Evolutionary conservation across 2,888 invertebrate genomes (phyloP).

Genomic region (Thecophora atra): DNA sequence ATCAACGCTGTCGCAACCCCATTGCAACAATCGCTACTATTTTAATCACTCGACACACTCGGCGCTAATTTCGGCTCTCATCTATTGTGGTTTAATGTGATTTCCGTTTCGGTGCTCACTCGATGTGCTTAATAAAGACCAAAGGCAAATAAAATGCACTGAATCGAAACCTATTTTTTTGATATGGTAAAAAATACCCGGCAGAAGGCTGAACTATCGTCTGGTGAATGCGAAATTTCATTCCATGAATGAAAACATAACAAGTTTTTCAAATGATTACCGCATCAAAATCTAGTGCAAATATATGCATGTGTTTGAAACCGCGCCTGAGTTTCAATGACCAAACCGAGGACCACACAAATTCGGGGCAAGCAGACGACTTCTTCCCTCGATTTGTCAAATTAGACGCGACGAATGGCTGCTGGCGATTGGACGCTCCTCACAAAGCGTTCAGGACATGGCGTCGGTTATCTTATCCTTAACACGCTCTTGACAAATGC

Average conservation of each 20-base stretch:
- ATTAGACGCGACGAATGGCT: not conserved
- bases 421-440: not conserved
- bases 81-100: conserved; percentile 1
- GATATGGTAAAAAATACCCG: not conserved
- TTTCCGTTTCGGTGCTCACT: not conserved
- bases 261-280: too few relatives aligned
- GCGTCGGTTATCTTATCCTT: not conserved
- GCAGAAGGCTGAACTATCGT: too few relatives aligned
- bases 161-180: not conserved
- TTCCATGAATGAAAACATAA: too few relatives aligned
- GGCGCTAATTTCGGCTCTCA: not conserved
- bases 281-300: too few relatives aligned
- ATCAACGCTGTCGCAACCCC: not conserved
- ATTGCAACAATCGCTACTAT: not conserved
- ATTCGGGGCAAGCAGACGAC: not conserved
- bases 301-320: not conserved
- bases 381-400: not conserved
- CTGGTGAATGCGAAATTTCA: too few relatives aligned
- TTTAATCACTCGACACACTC: not conserved
- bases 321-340: not conserved
- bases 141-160: not conserved
- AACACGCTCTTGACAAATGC: not conserved
- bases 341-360: not conserved
- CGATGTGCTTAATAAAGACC: not conserved
- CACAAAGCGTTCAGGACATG: not conserved